A percentile compares a stretch with the other conserved stretches of the same genome.
Evolutionary conservation across 1,140 invertebrate genomes (phyloP).

Genomic region (Diorhabda carinulata): DNA sequence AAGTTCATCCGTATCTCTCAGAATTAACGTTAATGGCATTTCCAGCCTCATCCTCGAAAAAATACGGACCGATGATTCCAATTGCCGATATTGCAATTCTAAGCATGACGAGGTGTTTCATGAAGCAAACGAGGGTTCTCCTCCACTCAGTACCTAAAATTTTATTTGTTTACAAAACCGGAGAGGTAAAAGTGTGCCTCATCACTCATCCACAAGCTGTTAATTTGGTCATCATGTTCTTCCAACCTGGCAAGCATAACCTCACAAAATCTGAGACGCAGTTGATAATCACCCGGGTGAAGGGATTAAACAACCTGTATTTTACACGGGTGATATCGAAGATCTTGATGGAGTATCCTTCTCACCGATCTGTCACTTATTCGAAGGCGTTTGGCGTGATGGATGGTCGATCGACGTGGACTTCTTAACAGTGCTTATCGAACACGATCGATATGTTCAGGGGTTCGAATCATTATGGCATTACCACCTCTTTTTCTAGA

Average conservation of each 20-base stretch:
- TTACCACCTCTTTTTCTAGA: conserved; percentile 12
- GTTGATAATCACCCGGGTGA: conserved; percentile 23
- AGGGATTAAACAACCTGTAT: conserved; percentile 11
- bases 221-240: conserved; percentile 19
- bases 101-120: conserved; percentile 20
- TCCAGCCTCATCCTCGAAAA: too few relatives aligned
- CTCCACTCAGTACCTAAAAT: conserved; percentile 20
- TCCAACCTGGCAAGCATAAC: conserved; percentile 12
- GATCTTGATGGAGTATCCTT: conserved; percentile 15
- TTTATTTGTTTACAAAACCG: conserved; percentile 9
- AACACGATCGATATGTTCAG: conserved; percentile 20
- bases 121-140: conserved; percentile 21
- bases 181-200: conserved; percentile 10
- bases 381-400: conserved; percentile 19
- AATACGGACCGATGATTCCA: conserved; percentile 17
- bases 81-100: conserved; percentile 14
- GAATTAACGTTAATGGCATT: too few relatives aligned
- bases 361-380: conserved; percentile 21
- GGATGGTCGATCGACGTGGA: conserved; percentile 21
- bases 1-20: too few relatives aligned
- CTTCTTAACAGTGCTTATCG: conserved; percentile 21
- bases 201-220: conserved; percentile 10
- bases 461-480: conserved; percentile 5
- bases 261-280: conserved; percentile 17
- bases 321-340: conserved; percentile 14